phyloP scores from a whole-genome alignment of 1,140 invertebrate species.

The Ostrea edulis region DNA sequence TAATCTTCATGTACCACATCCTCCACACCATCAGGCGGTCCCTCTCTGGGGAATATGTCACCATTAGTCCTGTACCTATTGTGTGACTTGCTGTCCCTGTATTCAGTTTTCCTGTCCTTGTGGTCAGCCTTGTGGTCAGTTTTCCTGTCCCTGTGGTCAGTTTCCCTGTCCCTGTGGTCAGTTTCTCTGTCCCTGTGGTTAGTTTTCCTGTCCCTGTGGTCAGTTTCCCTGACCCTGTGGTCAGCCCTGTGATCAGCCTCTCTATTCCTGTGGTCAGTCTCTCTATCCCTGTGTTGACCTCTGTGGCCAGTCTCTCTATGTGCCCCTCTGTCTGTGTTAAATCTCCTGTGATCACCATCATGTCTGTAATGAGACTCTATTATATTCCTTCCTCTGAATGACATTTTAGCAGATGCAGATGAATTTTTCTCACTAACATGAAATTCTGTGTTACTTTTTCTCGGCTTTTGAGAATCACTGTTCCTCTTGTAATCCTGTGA shows the following conservation, averaged over 20 bases:
- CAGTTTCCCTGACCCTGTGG: too few relatives aligned
- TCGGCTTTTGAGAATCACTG: not conserved
- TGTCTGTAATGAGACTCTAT: not conserved
- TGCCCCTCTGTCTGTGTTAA: not conserved
- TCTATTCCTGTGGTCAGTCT: not conserved
- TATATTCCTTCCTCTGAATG: not conserved
- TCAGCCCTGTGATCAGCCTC: too few relatives aligned
- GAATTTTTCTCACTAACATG: not conserved
- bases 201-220: not conserved
- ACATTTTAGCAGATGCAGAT: not conserved
- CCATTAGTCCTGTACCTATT: not conserved
- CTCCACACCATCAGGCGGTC: not conserved
- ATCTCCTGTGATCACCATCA: not conserved
- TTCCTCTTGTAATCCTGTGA: not conserved
- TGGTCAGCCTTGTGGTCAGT: not conserved
- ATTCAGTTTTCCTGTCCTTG: not conserved
- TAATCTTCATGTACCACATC: slow-evolving; percentile 36
- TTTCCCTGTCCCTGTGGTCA: too few relatives aligned
- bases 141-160: not conserved
- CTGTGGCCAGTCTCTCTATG: not conserved
- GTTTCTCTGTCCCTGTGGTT: not conserved
- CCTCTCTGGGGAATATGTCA: not conserved
- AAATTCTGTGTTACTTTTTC: not conserved
- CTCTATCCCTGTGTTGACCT: too few relatives aligned
- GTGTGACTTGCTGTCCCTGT: not conserved